Percentiles rank a stretch among this genome's conserved stretches.
These are phyloP conservation scores for Aulostomus chinensis DNA, from an alignment of 2,797 vertebrate genomes.

Conservation along the genomic window DNA sequence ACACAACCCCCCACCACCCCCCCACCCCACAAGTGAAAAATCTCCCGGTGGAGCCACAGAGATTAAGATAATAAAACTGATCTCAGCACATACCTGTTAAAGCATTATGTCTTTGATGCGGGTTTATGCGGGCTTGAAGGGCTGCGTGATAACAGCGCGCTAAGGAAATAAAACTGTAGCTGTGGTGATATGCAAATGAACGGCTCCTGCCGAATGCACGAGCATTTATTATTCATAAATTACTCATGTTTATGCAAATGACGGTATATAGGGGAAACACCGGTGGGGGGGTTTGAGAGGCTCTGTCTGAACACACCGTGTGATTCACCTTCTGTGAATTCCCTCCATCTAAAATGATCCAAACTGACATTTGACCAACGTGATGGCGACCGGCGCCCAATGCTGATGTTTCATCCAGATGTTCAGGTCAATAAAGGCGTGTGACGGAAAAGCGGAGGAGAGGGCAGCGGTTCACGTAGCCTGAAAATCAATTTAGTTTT, in stretches of 20 bases:
- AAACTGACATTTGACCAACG: conserved; percentile 25
- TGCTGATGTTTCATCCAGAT: conserved; percentile 14
- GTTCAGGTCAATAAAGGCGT: not conserved
- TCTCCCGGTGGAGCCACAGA: conserved; percentile 33
- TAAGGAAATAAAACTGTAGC: conserved; percentile 88
- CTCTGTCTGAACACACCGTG: conserved; percentile 55
- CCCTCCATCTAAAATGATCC: conserved; percentile 11
- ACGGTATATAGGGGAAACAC: conserved; percentile 65
- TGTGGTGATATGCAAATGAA: conserved; percentile 94
- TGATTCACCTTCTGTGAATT: conserved; percentile 54
- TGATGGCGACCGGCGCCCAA: not conserved
- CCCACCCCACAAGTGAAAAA: conserved; percentile 44
- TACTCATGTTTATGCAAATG: conserved; percentile 97
- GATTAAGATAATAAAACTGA: conserved; percentile 49
- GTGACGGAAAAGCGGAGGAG: too few relatives aligned
- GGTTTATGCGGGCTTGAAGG: conserved; percentile 86
- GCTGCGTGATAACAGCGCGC: conserved; percentile 80
- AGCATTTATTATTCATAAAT: conserved; percentile 98
- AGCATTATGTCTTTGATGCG: conserved; percentile 71
- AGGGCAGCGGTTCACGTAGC: too few relatives aligned
- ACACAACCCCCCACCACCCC: too few relatives aligned
- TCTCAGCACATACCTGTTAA: conserved; percentile 77
- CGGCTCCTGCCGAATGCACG: conserved; percentile 88
- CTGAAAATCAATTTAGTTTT: too few relatives aligned
- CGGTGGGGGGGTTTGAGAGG: conserved; percentile 73